Conservation (phyloP, 2,888 invertebrate species). For the Cosmia pyralina region DNA sequence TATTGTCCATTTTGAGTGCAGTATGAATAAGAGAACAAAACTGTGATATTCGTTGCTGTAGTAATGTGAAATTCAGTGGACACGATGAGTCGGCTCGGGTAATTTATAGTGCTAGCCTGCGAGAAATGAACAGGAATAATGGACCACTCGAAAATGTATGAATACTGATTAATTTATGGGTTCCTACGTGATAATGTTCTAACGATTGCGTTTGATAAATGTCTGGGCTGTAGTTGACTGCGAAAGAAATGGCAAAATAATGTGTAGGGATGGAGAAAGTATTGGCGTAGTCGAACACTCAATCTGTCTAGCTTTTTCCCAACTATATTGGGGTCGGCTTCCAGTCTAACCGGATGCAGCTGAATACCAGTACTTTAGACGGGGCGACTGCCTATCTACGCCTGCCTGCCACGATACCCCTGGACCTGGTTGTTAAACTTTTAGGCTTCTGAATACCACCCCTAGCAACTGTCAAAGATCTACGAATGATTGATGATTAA, state of each 20-base stretch:
- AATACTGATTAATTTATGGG: constrained; percentile 58
- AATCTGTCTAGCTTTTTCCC: not conserved
- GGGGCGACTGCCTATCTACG: no score
- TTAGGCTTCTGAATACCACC: no score
- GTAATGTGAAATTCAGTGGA: constrained; percentile 49
- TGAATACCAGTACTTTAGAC: no score
- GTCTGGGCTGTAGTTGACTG: constrained; percentile 8
- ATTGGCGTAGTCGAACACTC: not conserved
- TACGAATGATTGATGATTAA: no score
- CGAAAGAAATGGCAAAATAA: constrained; percentile 18
- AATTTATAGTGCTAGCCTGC: constrained; percentile 50
- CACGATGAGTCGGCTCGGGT: constrained; percentile 39
- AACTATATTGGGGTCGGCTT: not conserved
- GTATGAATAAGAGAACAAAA: constrained; percentile 39
- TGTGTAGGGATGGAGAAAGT: not conserved
- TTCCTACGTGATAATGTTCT: constrained; percentile 36
- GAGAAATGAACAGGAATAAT: constrained; percentile 53
- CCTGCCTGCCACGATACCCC: no score
- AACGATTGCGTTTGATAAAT: constrained; percentile 45
- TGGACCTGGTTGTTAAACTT: no score
- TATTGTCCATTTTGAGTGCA: constrained; percentile 19
- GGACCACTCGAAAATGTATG: constrained; percentile 45
- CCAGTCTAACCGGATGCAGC: not conserved
- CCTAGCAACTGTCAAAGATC: no score
- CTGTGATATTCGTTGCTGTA: constrained; percentile 30